These are phyloP conservation scores for Nezara viridula DNA, from an alignment of 2,888 invertebrate genomes.

Conservation along the genomic window DNA sequence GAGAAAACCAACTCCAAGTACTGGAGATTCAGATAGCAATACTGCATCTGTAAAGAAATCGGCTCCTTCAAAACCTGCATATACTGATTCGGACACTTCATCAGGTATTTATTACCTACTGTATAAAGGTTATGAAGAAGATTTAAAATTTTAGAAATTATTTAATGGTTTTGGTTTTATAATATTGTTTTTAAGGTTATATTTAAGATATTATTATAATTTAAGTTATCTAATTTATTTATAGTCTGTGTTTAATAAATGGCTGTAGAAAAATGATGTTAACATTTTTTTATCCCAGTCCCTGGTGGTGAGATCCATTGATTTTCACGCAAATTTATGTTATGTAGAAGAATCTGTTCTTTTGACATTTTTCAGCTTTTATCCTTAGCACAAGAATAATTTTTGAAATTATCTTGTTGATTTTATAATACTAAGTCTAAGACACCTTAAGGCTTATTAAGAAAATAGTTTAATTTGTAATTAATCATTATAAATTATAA, in stretches of 20 bases:
- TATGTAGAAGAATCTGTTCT: too few relatives aligned
- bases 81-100: conserved; percentile 66
- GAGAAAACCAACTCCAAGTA: conserved; percentile 68
- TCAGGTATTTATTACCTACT: conserved; percentile 55
- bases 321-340: background rate
- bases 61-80: conserved; percentile 61
- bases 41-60: conserved; percentile 67
- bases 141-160: background rate
- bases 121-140: background rate
- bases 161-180: background rate
- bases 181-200: conserved; percentile 23
- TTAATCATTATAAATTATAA: background rate
- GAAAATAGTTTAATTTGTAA: background rate
- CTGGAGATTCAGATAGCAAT: conserved; percentile 69
- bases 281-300: background rate
- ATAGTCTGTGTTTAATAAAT: background rate
- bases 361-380: too few relatives aligned
- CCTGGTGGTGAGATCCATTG: background rate
- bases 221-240: background rate
- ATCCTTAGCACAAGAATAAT: background rate
- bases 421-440: background rate
- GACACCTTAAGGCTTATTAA: background rate
- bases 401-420: background rate
- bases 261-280: background rate
- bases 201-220: background rate